Base-by-base conservation (phyloP, 1,140 invertebrate genomes). In the Pinna nobilis region DNA sequence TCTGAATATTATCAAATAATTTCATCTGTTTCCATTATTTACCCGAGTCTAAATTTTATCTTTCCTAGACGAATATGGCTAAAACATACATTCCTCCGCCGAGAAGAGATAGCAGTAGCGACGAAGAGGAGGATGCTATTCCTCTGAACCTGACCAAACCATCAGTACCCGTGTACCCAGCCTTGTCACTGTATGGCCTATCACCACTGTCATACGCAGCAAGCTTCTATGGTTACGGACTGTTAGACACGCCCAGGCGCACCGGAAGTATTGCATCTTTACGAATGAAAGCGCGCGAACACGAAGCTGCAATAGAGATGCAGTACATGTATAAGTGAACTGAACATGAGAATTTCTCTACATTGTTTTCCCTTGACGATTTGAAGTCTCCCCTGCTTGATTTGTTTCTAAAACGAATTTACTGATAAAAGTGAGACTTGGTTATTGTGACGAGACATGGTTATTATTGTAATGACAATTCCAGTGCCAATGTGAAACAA, bases 221-320 rank as follows among this genome's bases (percentile, higher is more conserved):
- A 30, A 49, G 25, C 6, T 37, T 39, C 23, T 65, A 70, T 25
- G 30, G 44, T 18, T 47, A 44, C 37, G 57, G 68, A 25, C 25
- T 72, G 20, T 47, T 70, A 18, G 80, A 82, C 49, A 95, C 96
- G 85, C 39, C 51, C 44, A 90, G 95, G 73, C 90, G 95, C 71
- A 94, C 93, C 78, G 95, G 94, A 30, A 97, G 95, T 80, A 97
- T 98, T 74, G 95, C 95, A 0, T 93, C 95, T 0, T 89, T 98
- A 5, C 89, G 97, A 73, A 90, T 97, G 65, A 97, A 97, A 80
- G 96, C 97, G 0, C 91, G 96, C 6, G 96, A 98, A 88, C 96
- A 98, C 88, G 95, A 97, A 85, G 89, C 97, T 7, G 92, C 94
- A 82, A 88, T 96, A 77, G 95, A 96, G 85, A 93, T 96, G 91